Conservation (phyloP, 2,888 invertebrate species). For the Saturnia japonica region DNA sequence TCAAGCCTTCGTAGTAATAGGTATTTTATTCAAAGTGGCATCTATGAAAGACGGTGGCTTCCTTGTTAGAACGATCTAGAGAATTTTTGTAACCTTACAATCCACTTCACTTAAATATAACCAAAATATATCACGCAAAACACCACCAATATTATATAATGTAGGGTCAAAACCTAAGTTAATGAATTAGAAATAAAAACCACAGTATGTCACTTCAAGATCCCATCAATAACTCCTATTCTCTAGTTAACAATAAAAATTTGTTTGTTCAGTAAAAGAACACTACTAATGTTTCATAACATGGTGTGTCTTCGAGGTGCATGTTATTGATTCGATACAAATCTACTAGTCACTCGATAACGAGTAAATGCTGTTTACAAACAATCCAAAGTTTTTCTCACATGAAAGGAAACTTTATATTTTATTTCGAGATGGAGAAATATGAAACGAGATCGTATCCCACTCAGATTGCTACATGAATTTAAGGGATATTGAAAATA, state of each 20-base stretch:
- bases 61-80: too few species aligned
- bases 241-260: background rate
- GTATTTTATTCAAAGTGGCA: too few species aligned
- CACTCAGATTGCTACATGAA: background rate
- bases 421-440: background rate
- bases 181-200: too few species aligned
- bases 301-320: background rate
- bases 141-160: too few species aligned
- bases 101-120: too few species aligned
- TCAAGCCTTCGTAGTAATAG: too few species aligned
- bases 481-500: background rate
- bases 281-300: background rate
- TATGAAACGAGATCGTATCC: background rate
- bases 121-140: too few species aligned
- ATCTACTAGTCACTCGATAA: background rate
- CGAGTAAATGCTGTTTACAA: slow-evolving; percentile 4
- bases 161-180: too few species aligned
- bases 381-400: background rate
- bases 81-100: too few species aligned
- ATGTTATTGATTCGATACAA: background rate
- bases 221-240: too few species aligned
- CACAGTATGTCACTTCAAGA: too few species aligned
- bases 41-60: too few species aligned
- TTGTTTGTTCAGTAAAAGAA: background rate
- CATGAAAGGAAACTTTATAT: slow-evolving; percentile 10